Evolutionary conservation across 2,888 invertebrate genomes (phyloP).

Genomic region (Acrobasis repandana): DNA sequence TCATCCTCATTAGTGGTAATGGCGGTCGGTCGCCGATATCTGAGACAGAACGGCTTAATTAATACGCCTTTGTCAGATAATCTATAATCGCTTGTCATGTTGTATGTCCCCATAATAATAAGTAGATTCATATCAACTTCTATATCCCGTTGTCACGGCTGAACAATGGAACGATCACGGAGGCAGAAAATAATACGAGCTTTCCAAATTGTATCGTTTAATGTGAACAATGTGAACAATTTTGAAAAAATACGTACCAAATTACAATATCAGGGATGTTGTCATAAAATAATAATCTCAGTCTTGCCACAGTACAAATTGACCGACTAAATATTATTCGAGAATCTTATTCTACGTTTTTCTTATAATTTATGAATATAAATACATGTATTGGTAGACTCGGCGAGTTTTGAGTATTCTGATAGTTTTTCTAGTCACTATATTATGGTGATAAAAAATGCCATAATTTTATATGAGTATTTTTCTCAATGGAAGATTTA

Average conservation of each 20-base stretch:
- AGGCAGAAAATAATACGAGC: constrained; percentile 37
- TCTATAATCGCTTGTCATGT: constrained; percentile 47
- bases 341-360: constrained; percentile 27
- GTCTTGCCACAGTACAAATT: constrained; percentile 68
- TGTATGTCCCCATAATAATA: constrained; percentile 32
- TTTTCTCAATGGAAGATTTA: not conserved
- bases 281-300: constrained; percentile 52
- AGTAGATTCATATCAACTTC: constrained; percentile 36
- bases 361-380: constrained; percentile 14
- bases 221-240: constrained; percentile 66
- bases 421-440: not conserved
- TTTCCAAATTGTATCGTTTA: constrained; percentile 62
- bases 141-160: constrained; percentile 25
- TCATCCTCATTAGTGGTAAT: constrained; percentile 68
- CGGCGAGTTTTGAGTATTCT: constrained; percentile 10
- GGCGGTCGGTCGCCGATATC: constrained; percentile 59
- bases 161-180: constrained; percentile 4
- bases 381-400: constrained; percentile 7
- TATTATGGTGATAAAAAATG: not conserved
- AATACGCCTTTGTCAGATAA: constrained; percentile 60
- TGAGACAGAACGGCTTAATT: constrained; percentile 67
- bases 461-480: not conserved
- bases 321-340: constrained; percentile 43
- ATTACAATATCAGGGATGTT: constrained; percentile 50
- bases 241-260: constrained; percentile 68